Base-by-base conservation (phyloP, 2,797 vertebrate species). In the Acrossocheilus fasciatus region DNA sequence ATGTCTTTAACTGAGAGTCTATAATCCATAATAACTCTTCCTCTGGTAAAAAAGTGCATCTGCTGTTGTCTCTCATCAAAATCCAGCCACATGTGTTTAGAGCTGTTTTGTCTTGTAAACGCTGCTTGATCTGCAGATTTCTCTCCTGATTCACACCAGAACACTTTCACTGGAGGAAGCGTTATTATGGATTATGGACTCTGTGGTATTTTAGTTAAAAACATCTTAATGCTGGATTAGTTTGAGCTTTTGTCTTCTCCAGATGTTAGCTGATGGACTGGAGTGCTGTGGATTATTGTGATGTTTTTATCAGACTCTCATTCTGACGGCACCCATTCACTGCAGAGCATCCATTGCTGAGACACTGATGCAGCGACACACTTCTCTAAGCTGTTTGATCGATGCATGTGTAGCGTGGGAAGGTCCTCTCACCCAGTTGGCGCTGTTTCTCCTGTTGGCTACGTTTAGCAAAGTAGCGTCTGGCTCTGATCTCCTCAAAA, bases 401-500 rank as follows among this genome's bases (percentile, higher is more conserved):
- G 6, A 20, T 5, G 72, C 1, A 2, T 66, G 54, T 68, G 76
- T 64, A 23, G 6, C 3, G 39, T 20, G 23, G 26, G n/a, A 12
- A 50, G 4, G 15, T 45, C 5, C 0, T 62, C 90, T 86, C 93
- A 97, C 97, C 93, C 86, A 88, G 90, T 39, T 95, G 91, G 6
- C 92, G 93, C 59, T 91, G 91, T 82, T 95, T 93, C 82, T 89
- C 92, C 50, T 95, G 92, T 82, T 94, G 92, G 87, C 90, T 91
- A 4, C 92, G 86, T 87, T 91, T 96, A 82, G 83, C 89, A 87
- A 95, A 95, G 94, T 95, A 96, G 83, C 91, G 90, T 1, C 45
- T 75, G 0, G 96, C 95, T 68, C 96, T 62, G 39, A 95, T 92
- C 89, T 97, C 96, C 89, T 97, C 96, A 0, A 97, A 96, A 62